Evolutionary conservation across 2,888 invertebrate species (phyloP), one percentile per base, ranked within the genome.

Genomic region (Temnothorax rugatulus): DNA sequence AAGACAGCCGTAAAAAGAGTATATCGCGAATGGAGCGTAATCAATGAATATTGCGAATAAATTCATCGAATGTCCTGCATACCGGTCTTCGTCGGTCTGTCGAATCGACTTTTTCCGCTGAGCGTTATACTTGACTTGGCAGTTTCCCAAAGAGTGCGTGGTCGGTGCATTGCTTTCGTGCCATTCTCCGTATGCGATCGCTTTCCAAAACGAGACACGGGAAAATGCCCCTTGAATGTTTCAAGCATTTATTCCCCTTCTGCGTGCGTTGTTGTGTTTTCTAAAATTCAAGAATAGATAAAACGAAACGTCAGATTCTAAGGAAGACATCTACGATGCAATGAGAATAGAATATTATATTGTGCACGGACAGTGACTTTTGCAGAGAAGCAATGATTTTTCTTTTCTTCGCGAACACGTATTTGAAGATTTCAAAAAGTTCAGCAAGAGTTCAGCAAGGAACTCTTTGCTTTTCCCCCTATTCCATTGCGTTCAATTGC

Each of bases 71-170:
- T 59, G 29, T n/a, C 25, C 13, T 13, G 59, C 47, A 59, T 81
- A 25, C 59, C 15, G n/a, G 13, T 52, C 25, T 77, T 66, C 18
- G 44, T 69, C 57, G 57, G 11, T 59, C 57, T 34, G 75, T 47
- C 47, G 57, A 59, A 59, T 69, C 69, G 50, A 81, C 47, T 81
- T 83, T 83, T 71, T 64, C n/a, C 66, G 59, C 47, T 5, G 34
- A 66, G n/a, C 18, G 21, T 82, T 66, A 66, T 57, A 76, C 34
- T 75, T 57, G 64, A 81, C 47, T 75, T 76, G 82, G 82, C 82
- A 57, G 63, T 75, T 82, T 74, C 4, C 66, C 75, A 75, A 75
- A 63, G 64, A 54, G n/a, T 73, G 25, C 82, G 57, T 76, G 34
- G 29, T 57, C 25, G 50, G 15, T 61, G 57, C 52, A 76, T 61